These are phyloP conservation scores for Cheilinus undulatus DNA, from an alignment of 2,113 vertebrate genomes.

Conservation along the genomic window DNA sequence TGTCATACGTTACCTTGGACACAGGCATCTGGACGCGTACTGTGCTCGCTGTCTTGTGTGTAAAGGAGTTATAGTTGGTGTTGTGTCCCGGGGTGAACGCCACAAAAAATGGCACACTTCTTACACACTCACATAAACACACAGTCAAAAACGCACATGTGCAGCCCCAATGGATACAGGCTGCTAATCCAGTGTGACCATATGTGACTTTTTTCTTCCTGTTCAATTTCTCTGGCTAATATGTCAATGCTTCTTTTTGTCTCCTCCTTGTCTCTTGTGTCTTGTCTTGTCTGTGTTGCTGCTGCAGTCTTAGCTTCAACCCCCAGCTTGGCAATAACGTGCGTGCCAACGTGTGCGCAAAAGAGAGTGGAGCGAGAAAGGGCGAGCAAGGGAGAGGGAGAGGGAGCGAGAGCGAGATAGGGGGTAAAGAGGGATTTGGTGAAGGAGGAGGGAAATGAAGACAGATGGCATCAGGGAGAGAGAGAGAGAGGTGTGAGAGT, in stretches of 20 bases:
- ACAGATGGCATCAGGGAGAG: conserved; percentile 53
- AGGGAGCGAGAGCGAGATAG: background rate
- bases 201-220: conserved; percentile 26
- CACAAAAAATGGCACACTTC: conserved; percentile 36
- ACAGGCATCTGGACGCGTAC: conserved; percentile 74
- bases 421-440: conserved; percentile 34
- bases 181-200: conserved; percentile 63
- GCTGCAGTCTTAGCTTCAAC: conserved; percentile 59
- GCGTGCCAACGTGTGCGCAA: conserved; percentile 46
- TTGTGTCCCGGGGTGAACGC: conserved; percentile 35
- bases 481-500: conserved; percentile 47
- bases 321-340: conserved; percentile 40
- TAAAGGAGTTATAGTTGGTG: conserved; percentile 34
- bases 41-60: conserved; percentile 28
- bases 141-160: conserved; percentile 36
- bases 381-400: conserved; percentile 3
- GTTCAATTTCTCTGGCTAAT: conserved; percentile 19
- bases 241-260: conserved; percentile 41
- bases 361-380: conserved; percentile 25
- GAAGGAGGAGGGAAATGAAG: conserved; percentile 44
- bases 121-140: conserved; percentile 32
- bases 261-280: conserved; percentile 48
- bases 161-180: conserved; percentile 30
- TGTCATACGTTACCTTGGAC: conserved; percentile 74
- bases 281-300: conserved; percentile 55